phyloP scores from a whole-genome alignment of 2,797 vertebrate species.

The Simalia tracyae region DNA sequence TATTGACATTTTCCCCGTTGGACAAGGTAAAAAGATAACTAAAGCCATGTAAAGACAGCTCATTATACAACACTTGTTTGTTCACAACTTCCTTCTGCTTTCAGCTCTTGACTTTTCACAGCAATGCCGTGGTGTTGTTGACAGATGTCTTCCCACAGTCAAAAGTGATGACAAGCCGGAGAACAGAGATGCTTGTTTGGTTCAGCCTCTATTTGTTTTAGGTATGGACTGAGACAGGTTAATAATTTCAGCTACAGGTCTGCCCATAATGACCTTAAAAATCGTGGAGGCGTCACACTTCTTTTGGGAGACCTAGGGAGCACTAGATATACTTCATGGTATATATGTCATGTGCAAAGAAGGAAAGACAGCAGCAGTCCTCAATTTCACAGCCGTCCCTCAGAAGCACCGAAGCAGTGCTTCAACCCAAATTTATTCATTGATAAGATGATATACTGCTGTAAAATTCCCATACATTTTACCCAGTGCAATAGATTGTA shows the following conservation, averaged over 20 bases:
- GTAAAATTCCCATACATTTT: neutral
- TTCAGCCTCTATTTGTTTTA: constrained; percentile 6
- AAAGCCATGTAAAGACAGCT: neutral
- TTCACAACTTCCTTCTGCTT: neutral
- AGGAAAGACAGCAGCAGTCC: neutral
- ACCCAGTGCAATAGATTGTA: neutral
- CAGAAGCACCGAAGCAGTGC: neutral
- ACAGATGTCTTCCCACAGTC: neutral
- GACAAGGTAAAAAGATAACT: neutral
- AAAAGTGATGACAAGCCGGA: neutral
- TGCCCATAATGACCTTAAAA: neutral
- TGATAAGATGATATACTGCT: neutral
- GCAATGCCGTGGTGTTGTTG: neutral
- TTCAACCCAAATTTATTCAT: neutral
- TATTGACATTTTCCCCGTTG: neutral
- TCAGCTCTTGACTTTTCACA: neutral
- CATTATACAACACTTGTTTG: neutral
- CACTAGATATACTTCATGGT: neutral
- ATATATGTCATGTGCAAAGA: neutral
- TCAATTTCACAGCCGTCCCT: neutral
- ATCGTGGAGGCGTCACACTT: neutral
- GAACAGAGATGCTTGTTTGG: neutral
- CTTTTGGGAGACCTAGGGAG: neutral
- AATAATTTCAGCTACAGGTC: neutral
- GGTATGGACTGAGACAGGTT: neutral